Percentiles rank a stretch among this genome's conserved stretches.
These are phyloP conservation scores for Microtus richardsoni DNA, from an alignment of 2,113 vertebrate species.

Conservation along the genomic window DNA sequence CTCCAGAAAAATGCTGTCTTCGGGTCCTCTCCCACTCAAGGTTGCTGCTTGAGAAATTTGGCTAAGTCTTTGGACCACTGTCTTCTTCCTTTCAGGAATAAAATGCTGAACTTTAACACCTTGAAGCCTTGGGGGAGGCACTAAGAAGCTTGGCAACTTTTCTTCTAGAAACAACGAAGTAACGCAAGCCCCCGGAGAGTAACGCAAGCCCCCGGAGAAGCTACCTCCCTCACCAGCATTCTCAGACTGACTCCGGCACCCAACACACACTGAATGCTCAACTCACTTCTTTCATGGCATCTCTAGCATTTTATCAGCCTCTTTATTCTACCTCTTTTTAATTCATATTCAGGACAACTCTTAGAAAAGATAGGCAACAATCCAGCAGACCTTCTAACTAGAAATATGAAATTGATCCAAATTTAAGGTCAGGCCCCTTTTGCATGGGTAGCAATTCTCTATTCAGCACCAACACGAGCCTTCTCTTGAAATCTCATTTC, in stretches of 20 bases:
- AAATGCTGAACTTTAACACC: neutral
- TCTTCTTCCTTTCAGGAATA: neutral
- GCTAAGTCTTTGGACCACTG: no score
- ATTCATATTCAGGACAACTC: neutral
- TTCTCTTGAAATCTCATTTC: neutral
- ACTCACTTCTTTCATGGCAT: no score
- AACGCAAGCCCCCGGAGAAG: neutral
- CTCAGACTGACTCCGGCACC: neutral
- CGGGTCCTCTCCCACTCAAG: neutral
- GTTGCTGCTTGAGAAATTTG: neutral
- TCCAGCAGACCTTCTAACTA: neutral
- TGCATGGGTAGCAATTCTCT: neutral
- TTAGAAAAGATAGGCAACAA: neutral
- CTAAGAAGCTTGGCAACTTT: neutral
- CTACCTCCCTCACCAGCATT: neutral
- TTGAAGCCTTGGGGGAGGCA: neutral
- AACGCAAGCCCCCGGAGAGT: neutral
- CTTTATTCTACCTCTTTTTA: neutral
- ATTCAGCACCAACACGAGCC: neutral
- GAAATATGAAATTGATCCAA: neutral
- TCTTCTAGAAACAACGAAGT: neutral
- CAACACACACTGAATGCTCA: neutral
- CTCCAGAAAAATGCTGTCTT: neutral
- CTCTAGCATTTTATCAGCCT: neutral
- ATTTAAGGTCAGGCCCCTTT: neutral